A percentile compares a stretch with the other conserved stretches of the same genome.
Conservation (phyloP, 1,140 invertebrate species). For the Venturia canescens region DNA sequence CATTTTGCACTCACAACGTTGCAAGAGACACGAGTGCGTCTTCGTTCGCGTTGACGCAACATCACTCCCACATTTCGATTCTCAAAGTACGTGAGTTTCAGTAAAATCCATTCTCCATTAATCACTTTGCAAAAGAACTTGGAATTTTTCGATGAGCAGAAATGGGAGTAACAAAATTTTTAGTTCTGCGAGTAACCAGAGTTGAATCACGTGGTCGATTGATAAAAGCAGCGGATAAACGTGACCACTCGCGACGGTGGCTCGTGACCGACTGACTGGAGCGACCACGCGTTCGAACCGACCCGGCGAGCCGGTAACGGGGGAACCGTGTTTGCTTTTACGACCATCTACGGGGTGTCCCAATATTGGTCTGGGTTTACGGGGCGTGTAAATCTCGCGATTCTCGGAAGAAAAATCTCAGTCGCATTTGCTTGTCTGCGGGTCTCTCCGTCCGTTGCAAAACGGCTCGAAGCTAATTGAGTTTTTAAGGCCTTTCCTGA, state of each 20-base stretch:
- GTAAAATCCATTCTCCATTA: too few species aligned
- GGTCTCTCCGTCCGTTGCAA: too few species aligned
- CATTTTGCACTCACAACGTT: background rate
- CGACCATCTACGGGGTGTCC: background rate
- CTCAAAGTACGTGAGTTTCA: too few species aligned
- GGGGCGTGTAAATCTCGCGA: background rate
- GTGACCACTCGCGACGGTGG: constrained; percentile 39
- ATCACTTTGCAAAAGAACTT: too few species aligned
- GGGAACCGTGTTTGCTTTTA: background rate
- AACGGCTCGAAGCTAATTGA: too few species aligned
- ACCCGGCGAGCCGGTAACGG: constrained; percentile 14
- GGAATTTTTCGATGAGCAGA: too few species aligned
- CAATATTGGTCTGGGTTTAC: background rate
- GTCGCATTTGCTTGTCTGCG: too few species aligned
- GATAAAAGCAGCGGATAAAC: constrained; percentile 5
- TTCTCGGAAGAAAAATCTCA: background rate
- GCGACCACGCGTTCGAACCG: constrained; percentile 36
- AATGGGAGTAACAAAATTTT: background rate
- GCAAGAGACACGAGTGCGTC: background rate
- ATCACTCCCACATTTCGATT: background rate
- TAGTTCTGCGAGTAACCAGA: background rate
- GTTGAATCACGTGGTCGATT: background rate
- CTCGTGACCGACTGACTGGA: constrained; percentile 50
- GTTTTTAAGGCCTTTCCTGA: too few species aligned
- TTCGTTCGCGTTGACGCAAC: background rate